A percentile compares a stretch with the other conserved stretches of the same genome.
phyloP scores from a whole-genome alignment of 2,888 invertebrate genomes.

The Koerneria pararmatus region DNA sequence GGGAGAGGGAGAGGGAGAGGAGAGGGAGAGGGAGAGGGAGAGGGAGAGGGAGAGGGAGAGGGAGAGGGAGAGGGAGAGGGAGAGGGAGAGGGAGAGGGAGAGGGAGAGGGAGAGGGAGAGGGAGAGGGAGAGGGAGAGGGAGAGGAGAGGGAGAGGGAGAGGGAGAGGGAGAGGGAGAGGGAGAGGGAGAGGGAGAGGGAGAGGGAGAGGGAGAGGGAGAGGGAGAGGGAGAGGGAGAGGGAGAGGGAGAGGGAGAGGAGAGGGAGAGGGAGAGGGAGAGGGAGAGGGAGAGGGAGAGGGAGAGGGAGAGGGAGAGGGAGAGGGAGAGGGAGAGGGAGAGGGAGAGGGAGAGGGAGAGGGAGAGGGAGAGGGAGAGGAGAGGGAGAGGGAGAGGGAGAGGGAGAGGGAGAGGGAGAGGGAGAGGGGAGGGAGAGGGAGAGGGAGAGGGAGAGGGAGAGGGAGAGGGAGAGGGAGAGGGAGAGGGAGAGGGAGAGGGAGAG shows the following conservation, averaged over 20 bases:
- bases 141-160: not conserved
- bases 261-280: slow-evolving; percentile 6
- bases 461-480: too few relatives aligned
- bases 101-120: slow-evolving; percentile 6
- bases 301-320: slow-evolving; percentile 6
- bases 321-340: slow-evolving; percentile 6
- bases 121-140: slow-evolving; percentile 6
- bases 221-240: slow-evolving; percentile 6
- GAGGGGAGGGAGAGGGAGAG: slow-evolving; percentile 6
- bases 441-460: too few relatives aligned
- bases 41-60: slow-evolving; percentile 6
- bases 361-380: slow-evolving; percentile 6
- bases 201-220: slow-evolving; percentile 6
- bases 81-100: slow-evolving; percentile 4
- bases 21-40: slow-evolving; percentile 6
- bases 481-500: too few relatives aligned
- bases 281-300: slow-evolving; percentile 6
- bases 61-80: slow-evolving; percentile 6
- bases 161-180: not conserved
- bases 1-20: slow-evolving; percentile 6
- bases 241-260: slow-evolving; percentile 6
- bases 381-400: slow-evolving; percentile 6
- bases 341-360: slow-evolving; percentile 6
- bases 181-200: slow-evolving; percentile 6
- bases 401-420: slow-evolving; percentile 6